Evolutionary conservation across 2,797 vertebrate species (phyloP).

Genomic region (Decapterus maruadsi): DNA sequence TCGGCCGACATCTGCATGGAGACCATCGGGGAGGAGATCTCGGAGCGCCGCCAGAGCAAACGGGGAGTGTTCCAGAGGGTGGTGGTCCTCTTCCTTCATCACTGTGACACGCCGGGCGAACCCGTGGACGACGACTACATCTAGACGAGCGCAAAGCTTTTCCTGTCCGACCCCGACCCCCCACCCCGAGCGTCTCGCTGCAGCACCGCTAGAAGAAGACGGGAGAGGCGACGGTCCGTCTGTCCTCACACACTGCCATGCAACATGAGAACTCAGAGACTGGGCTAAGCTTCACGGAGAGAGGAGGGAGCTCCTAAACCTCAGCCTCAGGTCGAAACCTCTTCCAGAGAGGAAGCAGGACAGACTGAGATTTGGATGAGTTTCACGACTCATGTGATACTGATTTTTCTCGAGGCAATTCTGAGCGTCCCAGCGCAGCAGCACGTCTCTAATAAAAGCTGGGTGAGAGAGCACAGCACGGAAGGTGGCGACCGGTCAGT

Average conservation of each 20-base stretch:
- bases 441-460: neutral
- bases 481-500: neutral
- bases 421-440: neutral
- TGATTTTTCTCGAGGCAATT: neutral
- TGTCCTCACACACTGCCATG: neutral
- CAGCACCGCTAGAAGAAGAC: neutral
- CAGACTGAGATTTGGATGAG: neutral
- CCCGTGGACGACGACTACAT: conserved; percentile 98
- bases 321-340: neutral
- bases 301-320: conserved; percentile 1
- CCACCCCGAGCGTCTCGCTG: neutral
- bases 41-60: conserved; percentile 93
- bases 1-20: conserved; percentile 99
- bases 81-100: conserved; percentile 97
- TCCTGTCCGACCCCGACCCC: too few relatives aligned
- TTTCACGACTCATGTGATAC: neutral
- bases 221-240: neutral
- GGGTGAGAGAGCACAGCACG: neutral
- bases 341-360: conserved; percentile 6
- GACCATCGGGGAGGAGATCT: conserved; percentile 98
- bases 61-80: conserved; percentile 95
- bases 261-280: neutral
- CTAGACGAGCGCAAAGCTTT: conserved; percentile 58
- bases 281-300: neutral
- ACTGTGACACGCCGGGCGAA: conserved; percentile 96